These are phyloP conservation scores for Hepsetus odoe DNA, from an alignment of 2,113 vertebrate genomes.

Conservation along the genomic window DNA sequence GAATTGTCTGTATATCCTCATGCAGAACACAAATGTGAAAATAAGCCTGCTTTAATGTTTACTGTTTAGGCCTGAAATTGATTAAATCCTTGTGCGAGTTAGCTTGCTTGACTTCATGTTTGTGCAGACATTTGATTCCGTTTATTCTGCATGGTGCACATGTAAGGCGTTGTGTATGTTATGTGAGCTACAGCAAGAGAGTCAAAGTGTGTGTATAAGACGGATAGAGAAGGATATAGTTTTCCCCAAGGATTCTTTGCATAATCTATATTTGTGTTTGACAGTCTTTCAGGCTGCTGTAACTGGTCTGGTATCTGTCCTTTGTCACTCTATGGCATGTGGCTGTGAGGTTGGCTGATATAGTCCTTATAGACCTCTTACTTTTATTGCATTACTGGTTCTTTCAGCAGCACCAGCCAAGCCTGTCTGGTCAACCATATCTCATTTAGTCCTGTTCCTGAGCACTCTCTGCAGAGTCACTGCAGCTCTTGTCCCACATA, in stretches of 20 bases:
- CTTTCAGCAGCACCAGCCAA: conserved; percentile 30
- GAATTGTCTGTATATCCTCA: conserved; percentile 31
- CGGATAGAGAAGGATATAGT: conserved; percentile 17
- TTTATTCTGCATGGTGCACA: conserved; percentile 15
- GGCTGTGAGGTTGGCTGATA: conserved; percentile 48
- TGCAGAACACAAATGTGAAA: conserved; percentile 9
- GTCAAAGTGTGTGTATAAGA: neutral
- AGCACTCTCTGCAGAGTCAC: conserved; percentile 43
- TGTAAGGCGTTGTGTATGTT: neutral
- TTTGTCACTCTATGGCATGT: conserved; percentile 46
- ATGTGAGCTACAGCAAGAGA: neutral
- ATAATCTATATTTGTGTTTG: conserved; percentile 35
- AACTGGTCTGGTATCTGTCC: conserved; percentile 25
- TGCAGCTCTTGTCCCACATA: conserved; percentile 54
- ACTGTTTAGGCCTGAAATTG: neutral
- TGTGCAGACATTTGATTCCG: conserved; percentile 26
- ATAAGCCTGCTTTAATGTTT: neutral
- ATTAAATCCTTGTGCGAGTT: neutral
- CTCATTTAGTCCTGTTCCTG: conserved; percentile 46
- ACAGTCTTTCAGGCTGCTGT: conserved; percentile 36
- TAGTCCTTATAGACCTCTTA: conserved; percentile 1
- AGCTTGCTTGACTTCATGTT: conserved; percentile 7
- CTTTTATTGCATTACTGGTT: conserved; percentile 58
- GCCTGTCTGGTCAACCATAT: conserved; percentile 33
- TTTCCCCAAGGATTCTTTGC: conserved; percentile 18